Conservation (phyloP, 2,797 vertebrate species). For the Gobio occitaniae region DNA sequence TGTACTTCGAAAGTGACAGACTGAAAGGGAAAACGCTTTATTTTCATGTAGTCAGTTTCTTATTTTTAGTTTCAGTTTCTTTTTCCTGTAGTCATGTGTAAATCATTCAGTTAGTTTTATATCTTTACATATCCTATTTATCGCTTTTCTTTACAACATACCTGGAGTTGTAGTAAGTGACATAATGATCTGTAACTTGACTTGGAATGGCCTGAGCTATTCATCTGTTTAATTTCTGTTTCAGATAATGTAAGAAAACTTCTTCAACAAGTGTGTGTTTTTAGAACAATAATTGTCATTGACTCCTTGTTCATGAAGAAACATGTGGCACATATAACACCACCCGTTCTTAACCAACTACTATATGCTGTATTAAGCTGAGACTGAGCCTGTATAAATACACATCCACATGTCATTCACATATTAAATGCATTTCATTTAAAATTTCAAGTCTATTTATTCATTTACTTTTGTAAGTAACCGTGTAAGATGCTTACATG, state of each 20-base stretch:
- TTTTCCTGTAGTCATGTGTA: neutral
- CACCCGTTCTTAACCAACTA: neutral
- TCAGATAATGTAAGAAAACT: constrained; percentile 49
- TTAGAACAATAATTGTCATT: constrained; percentile 63
- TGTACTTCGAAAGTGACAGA: no score
- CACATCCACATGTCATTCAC: neutral
- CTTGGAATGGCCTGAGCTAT: constrained; percentile 70
- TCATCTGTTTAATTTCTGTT: constrained; percentile 71
- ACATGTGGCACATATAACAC: constrained; percentile 11
- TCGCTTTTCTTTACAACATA: constrained; percentile 60
- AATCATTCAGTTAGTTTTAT: neutral
- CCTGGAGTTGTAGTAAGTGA: constrained; percentile 51
- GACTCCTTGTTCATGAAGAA: constrained; percentile 61
- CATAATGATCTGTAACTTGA: constrained; percentile 60
- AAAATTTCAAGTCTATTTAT: neutral
- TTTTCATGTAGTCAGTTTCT: neutral
- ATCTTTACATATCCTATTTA: constrained; percentile 58
- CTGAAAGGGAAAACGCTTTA: neutral
- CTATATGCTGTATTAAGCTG: constrained; percentile 7
- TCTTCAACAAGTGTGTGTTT: constrained; percentile 62
- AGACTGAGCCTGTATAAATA: neutral
- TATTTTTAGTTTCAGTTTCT: no score
- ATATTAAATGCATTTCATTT: neutral
- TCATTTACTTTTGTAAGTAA: neutral
- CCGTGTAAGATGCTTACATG: neutral